Base-by-base conservation (phyloP, 2,113 vertebrate species). In the Leucoraja erinaceus region DNA sequence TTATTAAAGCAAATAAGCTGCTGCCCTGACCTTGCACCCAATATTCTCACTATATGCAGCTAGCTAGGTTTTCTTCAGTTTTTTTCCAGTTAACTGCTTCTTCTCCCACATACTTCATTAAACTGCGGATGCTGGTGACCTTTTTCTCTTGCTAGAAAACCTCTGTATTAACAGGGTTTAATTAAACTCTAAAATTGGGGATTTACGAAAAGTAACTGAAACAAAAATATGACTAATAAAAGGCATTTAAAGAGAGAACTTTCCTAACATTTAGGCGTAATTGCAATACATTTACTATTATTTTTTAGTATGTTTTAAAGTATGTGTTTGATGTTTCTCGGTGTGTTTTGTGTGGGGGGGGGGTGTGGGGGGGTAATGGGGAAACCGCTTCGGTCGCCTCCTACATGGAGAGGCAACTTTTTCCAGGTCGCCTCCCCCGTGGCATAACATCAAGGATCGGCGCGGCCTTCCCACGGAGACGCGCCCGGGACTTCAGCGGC, bases 141-240 rank as follows among this genome's bases (percentile, higher is more conserved):
- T 72, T 70, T 91, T 72, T 4, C 12, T 91, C 31, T 5, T 28
- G 68, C 54, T 5, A n/a, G 16, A 47, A 4, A 54, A 20, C n/a
- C 10, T 18, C 1, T 70, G n/a, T 90, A 31, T 70, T 38, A 90
- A 90, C 31, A 28, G 68, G 9, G 38, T 91, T 91, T 91, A 91
- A 74, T 91, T 72, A 72, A 47, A 70, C 18, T 10, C 5, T 70
- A 70, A 74, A 72, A 72, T 91, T 38, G 33, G 90, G 22, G 66
- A 72, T 72, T 74, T 91, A 22, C 22, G 68, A 70, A 88, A 74
- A 91, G 90, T 72, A 54, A 91, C 38, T 54, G 38, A 47, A 91
- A 54, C 22, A 14, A 54, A 20, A 74, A 91, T 54, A 25, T 54
- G 18, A 47, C 47, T 54, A 54, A 54, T 22, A 72, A 38, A 6